These are phyloP conservation scores for Eulacestoma nigropectus DNA, from an alignment of 2,113 vertebrate genomes.

Conservation along the genomic window DNA sequence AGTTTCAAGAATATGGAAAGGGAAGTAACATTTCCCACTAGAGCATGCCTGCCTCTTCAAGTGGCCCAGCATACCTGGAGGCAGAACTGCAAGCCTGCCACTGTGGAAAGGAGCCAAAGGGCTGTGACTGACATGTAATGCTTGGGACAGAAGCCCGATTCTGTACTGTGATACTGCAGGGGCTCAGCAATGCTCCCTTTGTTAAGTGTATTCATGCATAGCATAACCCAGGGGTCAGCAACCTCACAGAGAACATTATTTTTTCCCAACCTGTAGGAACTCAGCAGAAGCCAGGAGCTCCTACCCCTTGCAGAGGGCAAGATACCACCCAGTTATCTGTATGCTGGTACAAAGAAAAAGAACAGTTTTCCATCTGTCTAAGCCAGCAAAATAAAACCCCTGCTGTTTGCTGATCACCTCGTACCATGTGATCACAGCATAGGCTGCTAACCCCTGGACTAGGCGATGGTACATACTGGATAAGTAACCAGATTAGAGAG, in stretches of 20 bases:
- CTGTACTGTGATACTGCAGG: background rate
- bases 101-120: background rate
- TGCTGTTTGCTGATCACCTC: background rate
- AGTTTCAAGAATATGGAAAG: background rate
- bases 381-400: background rate
- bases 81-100: background rate
- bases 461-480: background rate
- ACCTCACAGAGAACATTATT: background rate
- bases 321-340: background rate
- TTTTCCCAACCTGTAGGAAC: background rate
- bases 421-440: background rate
- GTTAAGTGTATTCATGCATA: slow-evolving; percentile 1
- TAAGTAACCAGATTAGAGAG: slow-evolving; percentile 54
- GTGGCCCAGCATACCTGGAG: background rate
- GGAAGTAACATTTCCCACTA: background rate
- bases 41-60: background rate
- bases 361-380: background rate
- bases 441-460: slow-evolving; percentile 26
- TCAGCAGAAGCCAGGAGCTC: background rate
- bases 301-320: background rate
- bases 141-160: background rate
- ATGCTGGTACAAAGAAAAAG: background rate
- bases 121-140: background rate
- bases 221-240: slow-evolving; percentile 40
- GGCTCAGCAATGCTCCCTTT: background rate